Percentiles rank a stretch among this genome's conserved stretches.
These are phyloP conservation scores for Orthonyx spaldingii DNA, from an alignment of 2,113 vertebrate genomes.

Conservation along the genomic window DNA sequence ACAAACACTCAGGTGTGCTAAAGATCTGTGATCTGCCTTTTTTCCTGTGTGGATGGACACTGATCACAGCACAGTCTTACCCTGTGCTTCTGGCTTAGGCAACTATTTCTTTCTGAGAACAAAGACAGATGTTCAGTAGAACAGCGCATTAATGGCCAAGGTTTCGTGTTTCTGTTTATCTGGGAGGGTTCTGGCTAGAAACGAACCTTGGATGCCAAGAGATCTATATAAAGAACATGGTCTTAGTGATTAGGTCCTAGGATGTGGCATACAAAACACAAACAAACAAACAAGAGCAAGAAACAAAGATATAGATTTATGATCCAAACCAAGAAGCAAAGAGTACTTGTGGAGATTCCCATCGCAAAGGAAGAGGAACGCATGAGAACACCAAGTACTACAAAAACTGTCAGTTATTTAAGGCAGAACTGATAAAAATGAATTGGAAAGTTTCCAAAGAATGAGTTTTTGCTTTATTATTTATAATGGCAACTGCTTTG, in stretches of 20 bases:
- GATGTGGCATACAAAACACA: constrained; percentile 6
- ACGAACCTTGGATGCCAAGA: constrained; percentile 1
- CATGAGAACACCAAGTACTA: constrained; percentile 18
- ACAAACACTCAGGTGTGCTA: background rate
- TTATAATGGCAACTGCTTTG: constrained; percentile 37
- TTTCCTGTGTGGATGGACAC: background rate
- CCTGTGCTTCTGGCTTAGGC: background rate
- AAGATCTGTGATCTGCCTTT: background rate
- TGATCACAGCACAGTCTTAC: background rate
- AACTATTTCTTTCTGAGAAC: background rate
- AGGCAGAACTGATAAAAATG: constrained; percentile 34
- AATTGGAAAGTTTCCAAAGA: constrained; percentile 32
- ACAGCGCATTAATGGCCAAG: background rate
- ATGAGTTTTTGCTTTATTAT: constrained; percentile 38
- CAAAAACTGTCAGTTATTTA: constrained; percentile 30
- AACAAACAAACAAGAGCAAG: background rate
- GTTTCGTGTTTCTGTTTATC: background rate
- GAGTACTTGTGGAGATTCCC: background rate
- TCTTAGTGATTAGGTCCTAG: background rate
- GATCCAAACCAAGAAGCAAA: constrained; percentile 3
- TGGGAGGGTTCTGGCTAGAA: background rate
- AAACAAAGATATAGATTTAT: background rate
- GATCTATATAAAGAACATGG: background rate
- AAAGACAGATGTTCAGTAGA: background rate
- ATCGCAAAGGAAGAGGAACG: background rate